Evolutionary conservation across 2,888 invertebrate genomes (phyloP).

Genomic region (Hypena proboscidalis): DNA sequence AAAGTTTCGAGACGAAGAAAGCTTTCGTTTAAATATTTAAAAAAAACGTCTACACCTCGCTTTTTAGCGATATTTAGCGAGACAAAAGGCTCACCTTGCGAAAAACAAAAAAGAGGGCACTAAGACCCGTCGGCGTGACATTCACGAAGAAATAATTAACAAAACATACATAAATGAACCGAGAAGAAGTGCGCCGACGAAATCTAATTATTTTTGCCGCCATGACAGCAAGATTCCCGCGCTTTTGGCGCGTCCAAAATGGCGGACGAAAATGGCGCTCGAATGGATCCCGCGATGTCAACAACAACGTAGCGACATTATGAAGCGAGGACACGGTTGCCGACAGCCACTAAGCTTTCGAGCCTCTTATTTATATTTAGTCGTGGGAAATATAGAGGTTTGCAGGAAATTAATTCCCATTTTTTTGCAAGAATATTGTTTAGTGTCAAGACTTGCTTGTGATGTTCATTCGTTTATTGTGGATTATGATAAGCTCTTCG

Average conservation of each 20-base stretch:
- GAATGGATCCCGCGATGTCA: conserved; percentile 67
- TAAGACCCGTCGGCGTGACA: conserved; percentile 53
- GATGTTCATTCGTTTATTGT: conserved; percentile 44
- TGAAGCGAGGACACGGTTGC: conserved; percentile 70
- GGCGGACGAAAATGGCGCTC: conserved; percentile 55
- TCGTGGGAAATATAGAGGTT: conserved; percentile 63
- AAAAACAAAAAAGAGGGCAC: conserved; percentile 45
- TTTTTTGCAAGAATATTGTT: conserved; percentile 53
- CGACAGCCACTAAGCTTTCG: conserved; percentile 76
- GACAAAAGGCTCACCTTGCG: conserved; percentile 50
- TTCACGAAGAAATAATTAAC: conserved; percentile 77
- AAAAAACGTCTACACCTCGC: conserved; percentile 51
- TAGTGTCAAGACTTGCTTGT: conserved; percentile 50
- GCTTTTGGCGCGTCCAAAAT: conserved; percentile 69
- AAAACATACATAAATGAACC: conserved; percentile 80
- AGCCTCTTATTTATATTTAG: conserved; percentile 67
- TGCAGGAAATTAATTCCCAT: conserved; percentile 60
- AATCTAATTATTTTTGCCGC: conserved; percentile 82
- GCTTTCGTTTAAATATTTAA: conserved; percentile 53
- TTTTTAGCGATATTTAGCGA: conserved; percentile 55
- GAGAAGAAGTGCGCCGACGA: conserved; percentile 67
- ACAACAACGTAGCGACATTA: conserved; percentile 76
- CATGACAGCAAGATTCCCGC: conserved; percentile 78
- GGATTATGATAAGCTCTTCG: conserved; percentile 43
- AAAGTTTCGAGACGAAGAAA: conserved; percentile 35